phyloP scores from a whole-genome alignment of 2,113 vertebrate species.

The Struthidea cinerea region DNA sequence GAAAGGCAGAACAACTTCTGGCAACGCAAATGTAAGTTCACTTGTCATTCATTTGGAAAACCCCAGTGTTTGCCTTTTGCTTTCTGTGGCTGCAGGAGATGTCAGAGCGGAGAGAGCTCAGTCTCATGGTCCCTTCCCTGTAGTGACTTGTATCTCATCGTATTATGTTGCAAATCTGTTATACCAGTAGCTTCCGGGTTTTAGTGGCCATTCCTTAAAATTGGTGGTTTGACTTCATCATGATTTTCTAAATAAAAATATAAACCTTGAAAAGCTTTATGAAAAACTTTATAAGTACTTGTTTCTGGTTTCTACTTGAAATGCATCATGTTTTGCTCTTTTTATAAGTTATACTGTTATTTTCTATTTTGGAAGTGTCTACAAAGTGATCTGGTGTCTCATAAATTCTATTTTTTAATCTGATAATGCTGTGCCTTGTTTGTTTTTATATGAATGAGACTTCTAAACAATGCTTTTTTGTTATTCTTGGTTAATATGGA shows the following conservation, averaged over 20 bases:
- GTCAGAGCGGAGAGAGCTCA: rapidly evolving
- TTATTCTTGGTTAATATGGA: not conserved
- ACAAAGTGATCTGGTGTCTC: rapidly evolving
- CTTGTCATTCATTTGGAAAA: not conserved
- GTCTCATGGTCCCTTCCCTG: rapidly evolving
- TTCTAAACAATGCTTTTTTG: rapidly evolving
- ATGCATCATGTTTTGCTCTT: rapidly evolving
- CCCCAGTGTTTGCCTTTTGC: no score
- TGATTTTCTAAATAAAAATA: not conserved
- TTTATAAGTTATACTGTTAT: rapidly evolving
- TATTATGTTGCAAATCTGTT: rapidly evolving
- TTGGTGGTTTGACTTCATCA: rapidly evolving
- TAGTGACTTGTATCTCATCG: rapidly evolving
- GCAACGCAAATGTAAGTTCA: rapidly evolving
- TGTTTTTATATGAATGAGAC: not conserved
- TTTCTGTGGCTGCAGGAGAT: no score
- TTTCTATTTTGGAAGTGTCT: rapidly evolving
- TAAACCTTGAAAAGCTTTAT: not conserved
- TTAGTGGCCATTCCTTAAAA: no score
- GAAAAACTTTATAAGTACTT: rapidly evolving
- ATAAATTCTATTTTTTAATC: rapidly evolving
- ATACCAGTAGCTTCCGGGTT: rapidly evolving
- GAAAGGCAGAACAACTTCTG: not conserved
- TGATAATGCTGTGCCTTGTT: rapidly evolving
- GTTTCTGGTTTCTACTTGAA: not conserved